These are phyloP conservation scores for Acyrthosiphon pisum DNA, from an alignment of 1,140 invertebrate species.

Conservation along the genomic window DNA sequence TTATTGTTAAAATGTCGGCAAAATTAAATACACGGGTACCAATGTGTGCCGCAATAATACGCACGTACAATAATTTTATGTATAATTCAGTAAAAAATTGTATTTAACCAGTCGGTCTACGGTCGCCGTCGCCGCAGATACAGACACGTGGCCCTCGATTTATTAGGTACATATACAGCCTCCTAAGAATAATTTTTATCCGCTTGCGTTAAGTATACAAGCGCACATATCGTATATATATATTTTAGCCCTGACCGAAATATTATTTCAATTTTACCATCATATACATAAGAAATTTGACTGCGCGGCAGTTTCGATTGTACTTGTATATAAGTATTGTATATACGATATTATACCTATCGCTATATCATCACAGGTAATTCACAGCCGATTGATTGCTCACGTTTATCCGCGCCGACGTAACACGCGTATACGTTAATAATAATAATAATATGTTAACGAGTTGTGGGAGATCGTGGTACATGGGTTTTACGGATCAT, in stretches of 20 bases:
- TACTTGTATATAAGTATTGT: background rate
- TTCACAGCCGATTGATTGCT: background rate
- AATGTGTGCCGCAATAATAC: background rate
- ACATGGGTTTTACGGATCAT: background rate
- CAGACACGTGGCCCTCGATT: background rate
- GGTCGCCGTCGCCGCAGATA: too few species aligned
- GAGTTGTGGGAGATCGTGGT: background rate
- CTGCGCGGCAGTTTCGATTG: background rate
- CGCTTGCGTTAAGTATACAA: background rate
- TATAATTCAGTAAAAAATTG: background rate
- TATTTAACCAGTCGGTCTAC: background rate
- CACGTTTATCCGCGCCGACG: background rate
- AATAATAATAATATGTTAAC: too few species aligned
- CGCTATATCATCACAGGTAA: background rate
- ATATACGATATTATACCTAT: background rate
- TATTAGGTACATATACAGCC: background rate
- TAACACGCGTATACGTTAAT: background rate
- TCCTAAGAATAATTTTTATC: background rate
- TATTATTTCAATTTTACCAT: background rate
- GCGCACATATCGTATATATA: background rate
- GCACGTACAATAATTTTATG: background rate
- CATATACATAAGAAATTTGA: background rate
- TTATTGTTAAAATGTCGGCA: background rate
- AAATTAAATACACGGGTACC: background rate
- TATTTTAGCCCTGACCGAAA: constrained; percentile 23